phyloP scores from a whole-genome alignment of 2,888 invertebrate species.

The Chrysomela aeneicollis region DNA sequence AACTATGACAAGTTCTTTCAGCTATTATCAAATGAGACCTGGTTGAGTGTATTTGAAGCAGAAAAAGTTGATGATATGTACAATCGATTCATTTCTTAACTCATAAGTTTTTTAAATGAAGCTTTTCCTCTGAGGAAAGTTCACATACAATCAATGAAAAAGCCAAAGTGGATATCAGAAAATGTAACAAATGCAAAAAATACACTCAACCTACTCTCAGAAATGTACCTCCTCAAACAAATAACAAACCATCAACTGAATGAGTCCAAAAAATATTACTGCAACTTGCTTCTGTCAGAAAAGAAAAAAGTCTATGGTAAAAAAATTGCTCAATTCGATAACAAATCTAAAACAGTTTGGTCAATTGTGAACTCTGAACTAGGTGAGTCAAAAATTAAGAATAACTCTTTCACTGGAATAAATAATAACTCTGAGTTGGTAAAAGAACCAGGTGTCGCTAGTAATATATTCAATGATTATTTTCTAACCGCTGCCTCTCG shows the following conservation, averaged over 20 bases:
- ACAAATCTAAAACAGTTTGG: neutral
- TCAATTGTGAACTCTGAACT: neutral
- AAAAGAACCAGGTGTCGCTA: too few species aligned
- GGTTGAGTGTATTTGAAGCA: neutral
- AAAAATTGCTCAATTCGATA: neutral
- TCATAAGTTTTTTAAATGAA: neutral
- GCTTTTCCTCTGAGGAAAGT: neutral
- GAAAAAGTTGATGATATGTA: neutral
- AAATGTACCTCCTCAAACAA: neutral
- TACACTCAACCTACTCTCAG: neutral
- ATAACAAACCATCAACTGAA: neutral
- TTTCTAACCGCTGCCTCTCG: constrained; percentile 2
- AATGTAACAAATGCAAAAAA: neutral
- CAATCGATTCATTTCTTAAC: neutral
- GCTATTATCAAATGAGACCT: neutral
- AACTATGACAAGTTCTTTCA: neutral
- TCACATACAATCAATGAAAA: neutral
- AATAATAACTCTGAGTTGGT: neutral
- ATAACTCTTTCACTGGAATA: constrained; percentile 2
- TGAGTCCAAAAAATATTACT: neutral
- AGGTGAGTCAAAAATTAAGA: neutral
- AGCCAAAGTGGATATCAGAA: neutral
- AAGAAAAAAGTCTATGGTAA: neutral
- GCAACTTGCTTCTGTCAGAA: neutral
- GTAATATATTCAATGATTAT: too few species aligned